A percentile compares a stretch with the other conserved stretches of the same genome.
phyloP scores from a whole-genome alignment of 2,888 invertebrate genomes.

The Netelia inedita region DNA sequence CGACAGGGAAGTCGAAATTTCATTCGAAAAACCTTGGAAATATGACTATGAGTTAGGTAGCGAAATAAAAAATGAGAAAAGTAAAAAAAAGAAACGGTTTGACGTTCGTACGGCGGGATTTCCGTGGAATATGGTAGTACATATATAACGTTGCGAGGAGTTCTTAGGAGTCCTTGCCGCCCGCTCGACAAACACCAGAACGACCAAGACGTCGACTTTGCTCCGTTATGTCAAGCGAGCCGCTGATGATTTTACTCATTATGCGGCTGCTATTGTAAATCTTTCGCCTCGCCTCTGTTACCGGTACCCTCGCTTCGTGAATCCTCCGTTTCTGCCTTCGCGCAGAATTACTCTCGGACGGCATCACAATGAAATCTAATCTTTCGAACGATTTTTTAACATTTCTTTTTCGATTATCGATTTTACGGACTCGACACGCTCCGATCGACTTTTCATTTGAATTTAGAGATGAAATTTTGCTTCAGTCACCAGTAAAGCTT shows the following conservation, averaged over 20 bases:
- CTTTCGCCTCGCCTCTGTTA: constrained; percentile 57
- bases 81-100: background rate
- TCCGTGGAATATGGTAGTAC: constrained; percentile 53
- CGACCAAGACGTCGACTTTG: constrained; percentile 51
- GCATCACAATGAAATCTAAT: background rate
- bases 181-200: constrained; percentile 72
- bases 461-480: too few relatives aligned
- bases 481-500: too few relatives aligned
- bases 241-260: constrained; percentile 80
- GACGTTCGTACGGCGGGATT: constrained; percentile 29
- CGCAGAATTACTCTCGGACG: constrained; percentile 1
- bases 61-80: background rate
- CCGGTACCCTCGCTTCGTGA: constrained; percentile 3
- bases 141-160: constrained; percentile 24
- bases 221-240: constrained; percentile 78
- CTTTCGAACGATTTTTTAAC: background rate
- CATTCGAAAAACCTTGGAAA: constrained; percentile 15
- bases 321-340: constrained; percentile 1
- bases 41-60: constrained; percentile 25
- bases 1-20: constrained; percentile 15
- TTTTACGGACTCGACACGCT: too few relatives aligned
- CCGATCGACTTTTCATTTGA: too few relatives aligned
- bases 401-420: too few relatives aligned
- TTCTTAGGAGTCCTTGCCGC: constrained; percentile 63
- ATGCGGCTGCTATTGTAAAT: constrained; percentile 69